Conservation (phyloP, 2,888 invertebrate species). For the Sylvicola cinctus region DNA sequence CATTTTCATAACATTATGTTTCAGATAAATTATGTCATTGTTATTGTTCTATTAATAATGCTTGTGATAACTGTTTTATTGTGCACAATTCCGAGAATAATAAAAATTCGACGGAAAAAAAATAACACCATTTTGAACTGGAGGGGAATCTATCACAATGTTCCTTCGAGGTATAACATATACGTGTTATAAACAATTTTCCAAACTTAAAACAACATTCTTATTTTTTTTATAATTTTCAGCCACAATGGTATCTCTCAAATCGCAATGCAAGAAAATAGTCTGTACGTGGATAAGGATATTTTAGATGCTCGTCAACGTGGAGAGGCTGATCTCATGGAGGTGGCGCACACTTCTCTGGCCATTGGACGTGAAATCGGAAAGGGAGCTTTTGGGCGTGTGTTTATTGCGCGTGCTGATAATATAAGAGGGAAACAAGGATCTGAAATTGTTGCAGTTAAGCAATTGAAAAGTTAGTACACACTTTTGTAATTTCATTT, state of each 20-base stretch:
- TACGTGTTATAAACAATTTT: too few relatives aligned
- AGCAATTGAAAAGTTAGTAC: conserved; percentile 44
- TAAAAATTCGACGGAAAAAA: too few relatives aligned
- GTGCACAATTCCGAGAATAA: too few relatives aligned
- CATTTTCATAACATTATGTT: too few relatives aligned
- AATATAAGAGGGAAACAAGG: conserved; percentile 28
- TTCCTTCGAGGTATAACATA: neutral
- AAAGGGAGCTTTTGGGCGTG: conserved; percentile 55
- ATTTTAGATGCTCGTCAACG: conserved; percentile 23
- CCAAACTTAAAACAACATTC: too few relatives aligned
- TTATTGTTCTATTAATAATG: too few relatives aligned
- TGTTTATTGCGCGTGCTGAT: conserved; percentile 41
- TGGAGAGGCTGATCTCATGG: conserved; percentile 18
- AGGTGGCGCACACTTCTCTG: conserved; percentile 17
- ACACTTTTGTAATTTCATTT: neutral
- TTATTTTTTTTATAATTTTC: neutral
- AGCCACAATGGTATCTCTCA: conserved; percentile 9
- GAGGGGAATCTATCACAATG: neutral
- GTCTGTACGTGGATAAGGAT: conserved; percentile 34
- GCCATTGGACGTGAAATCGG: conserved; percentile 32
- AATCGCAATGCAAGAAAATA: conserved; percentile 31
- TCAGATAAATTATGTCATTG: too few relatives aligned
- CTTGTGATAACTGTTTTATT: too few relatives aligned
- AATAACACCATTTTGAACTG: neutral
- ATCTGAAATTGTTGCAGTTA: conserved; percentile 44